Conservation (phyloP, 2,797 vertebrate genomes). For the Emydoidea blandingii region DNA sequence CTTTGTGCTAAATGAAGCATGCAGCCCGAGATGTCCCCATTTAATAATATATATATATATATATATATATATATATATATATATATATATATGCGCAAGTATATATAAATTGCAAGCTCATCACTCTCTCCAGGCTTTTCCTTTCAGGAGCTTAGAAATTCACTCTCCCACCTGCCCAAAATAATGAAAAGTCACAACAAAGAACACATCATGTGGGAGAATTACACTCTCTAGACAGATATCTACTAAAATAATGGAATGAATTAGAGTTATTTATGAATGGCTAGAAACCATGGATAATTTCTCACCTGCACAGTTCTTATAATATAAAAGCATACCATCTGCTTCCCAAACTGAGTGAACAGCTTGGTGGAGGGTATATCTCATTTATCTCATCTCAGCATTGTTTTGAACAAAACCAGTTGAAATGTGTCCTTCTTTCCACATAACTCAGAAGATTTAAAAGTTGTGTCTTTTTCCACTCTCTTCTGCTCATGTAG, state of each 20-base stretch:
- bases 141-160: neutral
- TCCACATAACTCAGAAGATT: conserved; percentile 28
- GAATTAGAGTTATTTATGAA: neutral
- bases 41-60: no score
- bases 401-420: conserved; percentile 18
- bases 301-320: neutral
- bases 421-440: neutral
- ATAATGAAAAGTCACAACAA: neutral
- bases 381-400: conserved; percentile 31
- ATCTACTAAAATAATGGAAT: neutral
- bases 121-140: neutral
- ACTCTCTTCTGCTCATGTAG: conserved; percentile 25
- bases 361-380: conserved; percentile 7
- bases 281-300: neutral
- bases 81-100: no score
- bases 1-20: neutral
- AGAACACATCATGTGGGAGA: neutral
- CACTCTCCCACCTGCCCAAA: neutral
- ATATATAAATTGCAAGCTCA: neutral
- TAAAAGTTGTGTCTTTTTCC: conserved; percentile 34
- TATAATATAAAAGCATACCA: conserved; percentile 33
- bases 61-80: no score
- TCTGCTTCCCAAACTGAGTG: neutral
- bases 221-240: neutral
- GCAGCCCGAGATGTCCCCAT: neutral